These are phyloP conservation scores for Andinoacara biseriatus DNA, from an alignment of 2,113 vertebrate species.

Conservation along the genomic window DNA sequence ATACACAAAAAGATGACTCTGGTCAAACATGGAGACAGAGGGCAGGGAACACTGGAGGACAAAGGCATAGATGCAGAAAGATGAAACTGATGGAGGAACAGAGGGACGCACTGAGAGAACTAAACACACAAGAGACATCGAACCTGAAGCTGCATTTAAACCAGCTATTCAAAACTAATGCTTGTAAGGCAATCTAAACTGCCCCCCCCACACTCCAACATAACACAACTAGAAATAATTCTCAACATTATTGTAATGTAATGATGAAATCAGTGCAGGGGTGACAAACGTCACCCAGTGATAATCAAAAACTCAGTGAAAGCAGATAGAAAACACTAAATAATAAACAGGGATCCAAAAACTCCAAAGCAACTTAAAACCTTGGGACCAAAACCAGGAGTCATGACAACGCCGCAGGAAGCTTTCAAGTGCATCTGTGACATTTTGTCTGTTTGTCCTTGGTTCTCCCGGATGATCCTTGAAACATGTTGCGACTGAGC, in stretches of 20 bases:
- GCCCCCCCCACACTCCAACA: no score
- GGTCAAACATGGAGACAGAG: no score
- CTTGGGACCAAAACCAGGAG: neutral
- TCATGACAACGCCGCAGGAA: neutral
- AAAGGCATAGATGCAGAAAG: neutral
- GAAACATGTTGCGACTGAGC: neutral
- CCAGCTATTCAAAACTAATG: neutral
- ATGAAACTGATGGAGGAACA: neutral
- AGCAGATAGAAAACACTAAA: neutral
- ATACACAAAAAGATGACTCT: no score
- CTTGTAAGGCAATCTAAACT: neutral
- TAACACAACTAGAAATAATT: neutral
- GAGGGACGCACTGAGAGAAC: neutral
- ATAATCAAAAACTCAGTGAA: neutral
- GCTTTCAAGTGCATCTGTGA: neutral
- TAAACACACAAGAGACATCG: neutral
- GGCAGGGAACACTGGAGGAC: neutral
- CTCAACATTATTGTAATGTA: neutral
- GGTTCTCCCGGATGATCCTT: neutral
- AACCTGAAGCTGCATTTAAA: neutral
- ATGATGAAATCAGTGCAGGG: neutral
- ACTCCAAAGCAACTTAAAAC: no score
- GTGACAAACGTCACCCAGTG: neutral
- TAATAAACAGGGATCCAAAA: neutral
- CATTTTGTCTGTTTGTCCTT: neutral